Percentiles rank a stretch among this genome's conserved stretches.
Conservation (phyloP, 2,797 vertebrate genomes). For the Paedocypris micromegethes region DNA sequence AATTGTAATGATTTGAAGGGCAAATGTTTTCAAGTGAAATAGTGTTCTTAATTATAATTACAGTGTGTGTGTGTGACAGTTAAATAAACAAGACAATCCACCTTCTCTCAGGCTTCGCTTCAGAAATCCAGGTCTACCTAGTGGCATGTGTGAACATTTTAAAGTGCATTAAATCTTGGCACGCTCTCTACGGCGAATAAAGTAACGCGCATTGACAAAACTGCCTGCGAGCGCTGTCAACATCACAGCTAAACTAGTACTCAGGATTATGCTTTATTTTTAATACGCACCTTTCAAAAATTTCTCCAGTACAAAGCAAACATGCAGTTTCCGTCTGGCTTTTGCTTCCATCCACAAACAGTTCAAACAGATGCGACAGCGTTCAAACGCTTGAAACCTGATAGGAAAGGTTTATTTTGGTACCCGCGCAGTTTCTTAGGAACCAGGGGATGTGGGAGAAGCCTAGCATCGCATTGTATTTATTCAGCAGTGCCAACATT, state of each 20-base stretch:
- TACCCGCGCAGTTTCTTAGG: conserved; percentile 14
- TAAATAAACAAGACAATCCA: not conserved
- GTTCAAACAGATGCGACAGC: not conserved
- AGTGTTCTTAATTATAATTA: conserved; percentile 25
- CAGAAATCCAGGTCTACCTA: no score
- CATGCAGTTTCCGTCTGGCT: conserved; percentile 1
- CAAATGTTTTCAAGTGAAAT: not conserved
- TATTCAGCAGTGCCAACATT: conserved; percentile 17
- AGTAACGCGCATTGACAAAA: no score
- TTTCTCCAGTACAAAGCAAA: not conserved
- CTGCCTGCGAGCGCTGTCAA: no score
- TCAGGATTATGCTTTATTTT: no score
- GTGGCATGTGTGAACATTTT: no score
- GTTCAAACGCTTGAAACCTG: conserved; percentile 14
- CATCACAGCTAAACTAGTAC: no score
- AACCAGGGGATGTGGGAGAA: conserved; percentile 27
- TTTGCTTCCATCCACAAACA: not conserved
- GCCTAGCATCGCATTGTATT: not conserved
- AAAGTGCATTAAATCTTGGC: no score
- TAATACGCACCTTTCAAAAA: no score
- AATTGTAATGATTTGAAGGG: not conserved
- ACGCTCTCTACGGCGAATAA: no score
- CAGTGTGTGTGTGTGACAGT: not conserved
- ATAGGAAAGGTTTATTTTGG: conserved; percentile 6
- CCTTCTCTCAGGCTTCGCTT: no score